Percentiles rank a stretch among this genome's conserved stretches.
Evolutionary conservation across 2,113 vertebrate genomes (phyloP).

Genomic region (Chionomys nivalis): DNA sequence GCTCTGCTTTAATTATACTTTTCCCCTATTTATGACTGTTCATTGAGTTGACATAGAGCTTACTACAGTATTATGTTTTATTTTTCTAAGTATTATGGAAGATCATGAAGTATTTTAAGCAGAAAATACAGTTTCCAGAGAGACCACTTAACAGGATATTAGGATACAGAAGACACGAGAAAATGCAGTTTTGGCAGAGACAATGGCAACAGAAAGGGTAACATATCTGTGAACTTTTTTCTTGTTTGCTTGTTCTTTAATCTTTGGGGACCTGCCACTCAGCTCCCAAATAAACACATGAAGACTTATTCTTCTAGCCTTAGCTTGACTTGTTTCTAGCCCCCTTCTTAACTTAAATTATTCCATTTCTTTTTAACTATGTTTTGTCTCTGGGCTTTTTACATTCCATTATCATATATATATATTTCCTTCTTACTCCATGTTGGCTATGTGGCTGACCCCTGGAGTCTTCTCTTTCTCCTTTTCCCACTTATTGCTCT

Average conservation of each 20-base stretch:
- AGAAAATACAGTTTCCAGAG: neutral
- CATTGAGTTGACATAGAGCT: neutral
- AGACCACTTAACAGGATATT: neutral
- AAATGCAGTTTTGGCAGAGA: neutral
- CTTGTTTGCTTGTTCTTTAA: too few relatives aligned
- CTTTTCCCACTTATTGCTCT: neutral
- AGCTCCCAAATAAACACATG: too few relatives aligned
- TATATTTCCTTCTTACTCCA: neutral
- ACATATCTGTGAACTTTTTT: neutral
- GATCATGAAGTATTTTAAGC: neutral
- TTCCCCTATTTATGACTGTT: neutral
- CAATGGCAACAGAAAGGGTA: neutral
- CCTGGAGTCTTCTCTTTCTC: neutral
- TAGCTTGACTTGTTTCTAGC: neutral
- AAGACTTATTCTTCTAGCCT: neutral
- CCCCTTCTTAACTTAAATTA: neutral
- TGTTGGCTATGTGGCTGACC: neutral
- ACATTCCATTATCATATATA: neutral
- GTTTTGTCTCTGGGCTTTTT: neutral
- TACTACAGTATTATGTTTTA: neutral
- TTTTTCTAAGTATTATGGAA: neutral
- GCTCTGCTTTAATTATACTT: neutral
- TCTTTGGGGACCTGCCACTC: too few relatives aligned
- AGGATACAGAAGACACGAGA: neutral
- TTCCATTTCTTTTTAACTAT: neutral